phyloP scores from a whole-genome alignment of 2,888 invertebrate species.

The Diloba caeruleocephala region DNA sequence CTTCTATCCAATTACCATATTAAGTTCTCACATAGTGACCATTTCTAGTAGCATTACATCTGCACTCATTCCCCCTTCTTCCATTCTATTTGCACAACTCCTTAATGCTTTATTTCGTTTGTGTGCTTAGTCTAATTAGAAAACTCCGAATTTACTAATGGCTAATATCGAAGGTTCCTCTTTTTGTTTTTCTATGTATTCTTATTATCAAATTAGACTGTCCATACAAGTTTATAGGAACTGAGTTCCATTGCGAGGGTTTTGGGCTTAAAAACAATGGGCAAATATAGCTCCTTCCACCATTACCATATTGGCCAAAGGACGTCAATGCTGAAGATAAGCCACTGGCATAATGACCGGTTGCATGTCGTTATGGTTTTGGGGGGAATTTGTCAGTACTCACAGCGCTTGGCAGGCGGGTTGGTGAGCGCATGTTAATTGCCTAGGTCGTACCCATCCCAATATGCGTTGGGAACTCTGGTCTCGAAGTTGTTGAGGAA shows the following conservation, averaged over 20 bases:
- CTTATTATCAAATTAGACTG: conserved; percentile 53
- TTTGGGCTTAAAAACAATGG: background rate
- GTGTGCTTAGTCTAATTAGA: conserved; percentile 88
- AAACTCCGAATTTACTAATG: conserved; percentile 82
- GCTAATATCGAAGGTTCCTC: conserved; percentile 80
- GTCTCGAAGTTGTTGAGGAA: no score
- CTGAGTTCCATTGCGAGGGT: conserved; percentile 20
- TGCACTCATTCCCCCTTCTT: conserved; percentile 71
- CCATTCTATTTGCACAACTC: conserved; percentile 84
- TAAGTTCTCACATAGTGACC: conserved; percentile 25
- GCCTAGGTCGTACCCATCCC: no score
- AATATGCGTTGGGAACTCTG: no score
- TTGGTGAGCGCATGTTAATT: no score
- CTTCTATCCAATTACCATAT: conserved; percentile 3
- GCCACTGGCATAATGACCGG: no score
- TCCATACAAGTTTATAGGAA: conserved; percentile 29
- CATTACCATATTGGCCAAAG: no score
- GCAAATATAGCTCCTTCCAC: no score
- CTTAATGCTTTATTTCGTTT: conserved; percentile 88
- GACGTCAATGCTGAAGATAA: no score
- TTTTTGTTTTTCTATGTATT: conserved; percentile 65
- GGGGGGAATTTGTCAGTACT: no score
- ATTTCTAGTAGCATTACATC: conserved; percentile 60
- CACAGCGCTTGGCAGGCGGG: no score
- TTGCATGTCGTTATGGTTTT: no score